Conservation (phyloP, 1,140 invertebrate species). For the Zaprionus africanus region DNA sequence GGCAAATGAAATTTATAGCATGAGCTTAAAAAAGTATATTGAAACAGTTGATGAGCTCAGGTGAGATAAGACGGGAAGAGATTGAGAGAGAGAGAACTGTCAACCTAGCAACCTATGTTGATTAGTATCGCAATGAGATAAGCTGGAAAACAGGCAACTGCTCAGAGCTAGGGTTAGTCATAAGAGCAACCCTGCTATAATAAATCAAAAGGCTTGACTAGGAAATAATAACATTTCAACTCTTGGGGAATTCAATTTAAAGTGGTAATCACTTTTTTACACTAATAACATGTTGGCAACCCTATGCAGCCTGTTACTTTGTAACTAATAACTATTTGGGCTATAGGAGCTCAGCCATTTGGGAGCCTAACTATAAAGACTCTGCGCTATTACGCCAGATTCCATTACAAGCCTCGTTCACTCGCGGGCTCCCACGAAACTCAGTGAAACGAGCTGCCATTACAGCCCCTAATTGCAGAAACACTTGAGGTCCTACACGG, state of each 20-base stretch:
- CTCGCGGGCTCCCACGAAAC: not conserved
- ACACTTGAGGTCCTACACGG: constrained; percentile 7
- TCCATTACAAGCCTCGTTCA: not conserved
- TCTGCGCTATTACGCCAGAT: not conserved
- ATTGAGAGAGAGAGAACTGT: constrained; percentile 9
- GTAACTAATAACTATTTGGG: constrained; percentile 5
- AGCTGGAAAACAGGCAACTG: not conserved
- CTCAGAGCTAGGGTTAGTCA: not conserved
- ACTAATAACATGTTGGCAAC: constrained; percentile 1
- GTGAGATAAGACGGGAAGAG: constrained; percentile 10
- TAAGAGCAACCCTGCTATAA: not conserved
- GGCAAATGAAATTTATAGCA: constrained; percentile 21
- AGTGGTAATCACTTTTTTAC: not conserved
- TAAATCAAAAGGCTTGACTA: constrained; percentile 1
- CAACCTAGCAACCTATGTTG: constrained; percentile 22
- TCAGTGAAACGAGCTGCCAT: constrained; percentile 5
- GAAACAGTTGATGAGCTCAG: constrained; percentile 14
- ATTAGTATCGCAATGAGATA: constrained; percentile 25
- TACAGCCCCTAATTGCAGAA: constrained; percentile 33
- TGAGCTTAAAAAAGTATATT: constrained; percentile 1
- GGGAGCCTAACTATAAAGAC: not conserved
- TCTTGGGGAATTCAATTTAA: not conserved
- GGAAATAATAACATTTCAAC: not conserved
- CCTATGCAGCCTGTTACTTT: not conserved
- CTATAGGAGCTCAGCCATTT: not conserved